Evolutionary conservation across 2,797 vertebrate genomes (phyloP).

Genomic region (Centropyge bicolor): DNA sequence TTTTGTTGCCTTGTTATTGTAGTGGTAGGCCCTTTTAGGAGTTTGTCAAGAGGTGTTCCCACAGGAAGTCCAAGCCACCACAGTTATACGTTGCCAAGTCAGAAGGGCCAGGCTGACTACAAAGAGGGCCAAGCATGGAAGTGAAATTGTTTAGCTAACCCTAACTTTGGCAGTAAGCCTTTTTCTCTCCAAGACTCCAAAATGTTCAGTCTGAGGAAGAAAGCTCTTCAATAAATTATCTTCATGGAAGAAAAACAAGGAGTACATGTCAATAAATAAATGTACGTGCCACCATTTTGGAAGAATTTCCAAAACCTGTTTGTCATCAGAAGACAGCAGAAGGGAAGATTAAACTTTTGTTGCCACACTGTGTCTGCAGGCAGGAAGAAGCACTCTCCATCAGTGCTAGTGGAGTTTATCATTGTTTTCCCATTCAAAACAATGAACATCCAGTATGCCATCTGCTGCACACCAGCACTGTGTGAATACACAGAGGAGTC

Average conservation of each 20-base stretch:
- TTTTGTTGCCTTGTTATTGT: conserved; percentile 38
- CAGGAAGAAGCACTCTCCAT: conserved; percentile 32
- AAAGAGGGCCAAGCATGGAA: conserved; percentile 36
- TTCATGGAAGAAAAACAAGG: conserved; percentile 11
- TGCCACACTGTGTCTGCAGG: conserved; percentile 43
- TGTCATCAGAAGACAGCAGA: conserved; percentile 44
- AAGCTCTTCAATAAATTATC: conserved; percentile 29
- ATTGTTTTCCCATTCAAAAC: conserved; percentile 53
- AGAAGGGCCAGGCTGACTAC: conserved; percentile 12
- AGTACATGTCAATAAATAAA: conserved; percentile 32
- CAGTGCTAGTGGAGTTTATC: conserved; percentile 49
- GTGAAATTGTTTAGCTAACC: conserved; percentile 32
- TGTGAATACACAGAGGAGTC: conserved; percentile 22
- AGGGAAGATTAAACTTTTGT: conserved; percentile 47
- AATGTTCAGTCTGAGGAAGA: conserved; percentile 22
- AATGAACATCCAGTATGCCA: conserved; percentile 51
- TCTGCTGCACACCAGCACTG: conserved; percentile 49
- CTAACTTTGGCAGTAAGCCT: conserved; percentile 32
- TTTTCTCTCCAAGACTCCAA: conserved; percentile 13
- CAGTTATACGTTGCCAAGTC: conserved; percentile 28
- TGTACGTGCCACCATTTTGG: conserved; percentile 10
- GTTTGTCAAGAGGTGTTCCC: conserved; percentile 39
- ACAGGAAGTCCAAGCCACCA: conserved; percentile 42
- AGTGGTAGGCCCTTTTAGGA: not conserved
- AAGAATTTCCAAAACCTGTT: conserved; percentile 30